Base-by-base conservation (phyloP, 2,113 vertebrate genomes). In the Parus major region DNA sequence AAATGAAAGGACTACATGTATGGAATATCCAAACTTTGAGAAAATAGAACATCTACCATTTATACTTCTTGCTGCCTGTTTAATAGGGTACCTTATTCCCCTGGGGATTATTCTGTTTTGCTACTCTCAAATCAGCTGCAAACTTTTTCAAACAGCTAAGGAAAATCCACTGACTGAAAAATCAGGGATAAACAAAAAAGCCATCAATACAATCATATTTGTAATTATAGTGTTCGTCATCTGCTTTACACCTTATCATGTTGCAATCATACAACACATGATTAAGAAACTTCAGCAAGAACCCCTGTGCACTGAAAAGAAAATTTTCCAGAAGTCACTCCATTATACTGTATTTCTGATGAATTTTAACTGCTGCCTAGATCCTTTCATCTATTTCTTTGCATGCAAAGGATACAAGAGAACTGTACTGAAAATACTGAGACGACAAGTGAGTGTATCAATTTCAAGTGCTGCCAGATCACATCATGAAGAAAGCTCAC, bases 361-460 rank as follows among this genome's bases (percentile, higher is more conserved):
- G 99, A 99, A 99, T 96, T 98, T 99, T 91, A 99, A 99, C 95
- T 98, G 99, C 94, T 99, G 98, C 81, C 96, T 99, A 96, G 99
- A 99, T 94, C 99, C 99, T 12, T 99, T 99, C 50, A 98, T 99
- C 92, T 99, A 99, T 92, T 99, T 99, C 97, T 99, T 99, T 77
- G 99, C 99, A 53, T 99, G 99, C 80, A 99, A 99, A 97, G 99
- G 99, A 92, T 99, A 99, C 97, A 99, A 99, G 97, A 98, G 98
- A 92, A 99, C 99, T 93, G 97, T 99, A 29, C 94, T 98, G 97
- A 99, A 98, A 98, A 98, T 99, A 90, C 77, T 99, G 60, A 98
- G 91, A 96, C 97, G 98, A 25, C 98, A 99, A 90, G 98, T 98
- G 66, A 99, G 99, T 11, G 86, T 98, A 70, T 99, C 99, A 7